Evolutionary conservation across 2,888 invertebrate species (phyloP).

Genomic region (Epinotia brunnichana): DNA sequence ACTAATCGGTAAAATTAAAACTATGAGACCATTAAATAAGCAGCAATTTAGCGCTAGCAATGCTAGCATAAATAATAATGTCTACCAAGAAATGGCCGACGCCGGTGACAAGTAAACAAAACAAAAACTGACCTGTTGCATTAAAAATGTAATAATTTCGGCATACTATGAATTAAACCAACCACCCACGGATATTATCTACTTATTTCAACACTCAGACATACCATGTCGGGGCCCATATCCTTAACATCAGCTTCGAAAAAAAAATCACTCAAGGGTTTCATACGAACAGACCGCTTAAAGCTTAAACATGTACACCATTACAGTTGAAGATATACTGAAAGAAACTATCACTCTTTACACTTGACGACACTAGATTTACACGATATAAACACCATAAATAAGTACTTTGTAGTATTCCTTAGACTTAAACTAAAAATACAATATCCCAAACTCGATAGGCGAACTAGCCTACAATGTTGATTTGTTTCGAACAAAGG

Average conservation of each 20-base stretch:
- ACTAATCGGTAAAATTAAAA: background rate
- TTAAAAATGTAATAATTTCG: conserved; percentile 65
- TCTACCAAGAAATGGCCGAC: conserved; percentile 83
- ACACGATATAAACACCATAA: conserved; percentile 56
- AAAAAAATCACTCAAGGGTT: conserved; percentile 87
- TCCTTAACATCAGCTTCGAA: conserved; percentile 90
- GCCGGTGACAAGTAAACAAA: conserved; percentile 85
- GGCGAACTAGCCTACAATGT: conserved; percentile 78
- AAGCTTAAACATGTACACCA: conserved; percentile 75
- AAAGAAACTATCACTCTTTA: conserved; percentile 61
- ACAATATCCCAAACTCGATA: conserved; percentile 67
- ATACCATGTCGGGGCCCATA: conserved; percentile 92
- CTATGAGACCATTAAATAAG: background rate
- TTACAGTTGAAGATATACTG: conserved; percentile 69
- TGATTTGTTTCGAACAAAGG: conserved; percentile 84
- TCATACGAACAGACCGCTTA: conserved; percentile 84
- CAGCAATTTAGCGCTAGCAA: conserved; percentile 63
- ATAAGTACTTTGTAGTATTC: conserved; percentile 63
- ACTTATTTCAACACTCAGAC: conserved; percentile 60
- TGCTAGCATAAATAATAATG: conserved; percentile 79
- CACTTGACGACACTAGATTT: conserved; percentile 61
- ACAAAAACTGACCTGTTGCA: conserved; percentile 85
- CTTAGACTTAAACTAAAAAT: conserved; percentile 62
- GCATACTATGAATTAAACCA: conserved; percentile 77
- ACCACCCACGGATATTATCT: conserved; percentile 55